Conservation (phyloP, 2,113 vertebrate genomes). For the Todiramphus saurophagus region DNA sequence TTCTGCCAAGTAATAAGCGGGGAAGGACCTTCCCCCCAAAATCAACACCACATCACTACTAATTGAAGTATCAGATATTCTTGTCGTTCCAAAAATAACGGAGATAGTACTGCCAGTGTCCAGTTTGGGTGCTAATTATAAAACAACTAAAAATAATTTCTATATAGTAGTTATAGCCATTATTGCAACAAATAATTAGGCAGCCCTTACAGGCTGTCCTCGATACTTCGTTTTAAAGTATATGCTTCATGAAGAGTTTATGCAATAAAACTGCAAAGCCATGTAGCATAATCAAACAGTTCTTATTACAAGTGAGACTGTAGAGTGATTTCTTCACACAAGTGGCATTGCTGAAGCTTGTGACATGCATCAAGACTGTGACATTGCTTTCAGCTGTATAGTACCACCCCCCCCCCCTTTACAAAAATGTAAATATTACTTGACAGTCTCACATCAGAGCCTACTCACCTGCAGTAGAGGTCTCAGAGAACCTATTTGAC, state of each 20-base stretch:
- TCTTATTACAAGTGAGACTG: not conserved
- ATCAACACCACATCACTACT: not conserved
- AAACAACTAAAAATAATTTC: not conserved
- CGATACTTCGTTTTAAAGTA: not conserved
- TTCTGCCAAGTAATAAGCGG: not conserved
- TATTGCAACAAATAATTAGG: not conserved
- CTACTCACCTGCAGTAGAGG: slow-evolving; percentile 87
- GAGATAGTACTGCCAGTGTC: not conserved
- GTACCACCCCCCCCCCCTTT: not conserved
- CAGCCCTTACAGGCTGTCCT: not conserved
- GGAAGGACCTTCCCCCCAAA: not conserved
- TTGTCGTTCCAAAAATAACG: not conserved
- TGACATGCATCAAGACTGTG: not conserved
- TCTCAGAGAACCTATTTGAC: slow-evolving; percentile 88
- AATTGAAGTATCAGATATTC: not conserved
- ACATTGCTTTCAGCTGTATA: not conserved
- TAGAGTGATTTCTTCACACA: not conserved
- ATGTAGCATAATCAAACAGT: not conserved
- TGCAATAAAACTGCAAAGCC: not conserved
- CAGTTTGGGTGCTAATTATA: not conserved
- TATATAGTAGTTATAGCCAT: not conserved
- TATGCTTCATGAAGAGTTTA: not conserved
- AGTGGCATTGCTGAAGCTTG: not conserved
- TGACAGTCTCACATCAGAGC: not conserved
- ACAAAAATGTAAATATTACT: not conserved